Evolutionary conservation across 2,113 vertebrate species (phyloP), one percentile per base, ranked within the genome.

Genomic region (Elachura formosa): DNA sequence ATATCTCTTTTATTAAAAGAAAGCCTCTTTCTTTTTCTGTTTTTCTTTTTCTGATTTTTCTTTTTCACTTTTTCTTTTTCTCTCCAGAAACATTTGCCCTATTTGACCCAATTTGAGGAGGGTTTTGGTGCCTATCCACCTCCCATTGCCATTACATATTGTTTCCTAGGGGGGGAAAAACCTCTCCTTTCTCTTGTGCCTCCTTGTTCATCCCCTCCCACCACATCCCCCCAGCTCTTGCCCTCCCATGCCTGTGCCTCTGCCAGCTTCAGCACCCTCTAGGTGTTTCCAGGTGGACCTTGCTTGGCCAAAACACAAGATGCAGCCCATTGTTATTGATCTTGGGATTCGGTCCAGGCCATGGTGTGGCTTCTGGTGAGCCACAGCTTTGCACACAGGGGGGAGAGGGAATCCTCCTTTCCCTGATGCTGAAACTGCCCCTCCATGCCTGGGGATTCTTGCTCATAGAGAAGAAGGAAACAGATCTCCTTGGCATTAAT

Each of bases 401-500:
- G 19, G 41, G 12, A 79, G 45, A 69, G 12, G 40, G 45, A 79
- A 93, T 56, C 66, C 36, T 52, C 10, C 59, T 71, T 51, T 19
- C 58, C 62, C 33, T 0, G 0, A 13, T 26, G 71, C 66, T 72
- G 48, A n/a, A 90, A 55, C 43, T 77, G 75, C 38, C 43, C 48
- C 67, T 63, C 43, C 62, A 22, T 0, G 2, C 72, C 16, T 49
- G n/a, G 29, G 52, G 34, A 54, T 46, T 88, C 38, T 54, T 18
- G 0, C 54, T 58, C 8, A 0, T 0, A 2, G 45, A 58, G 34
- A 28, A 76, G 25, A 25, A 67, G 69, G 38, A 43, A 73, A 69
- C 26, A 2, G 1, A 46, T 64, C 54, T 41, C 2, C 1, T 56
- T 14, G 3, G 26, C 41, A 83, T 83, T 79, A 84, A 43, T 66